A percentile compares a stretch with the other conserved stretches of the same genome.
phyloP scores from a whole-genome alignment of 2,113 vertebrate species.

The Eudorcas thomsonii region DNA sequence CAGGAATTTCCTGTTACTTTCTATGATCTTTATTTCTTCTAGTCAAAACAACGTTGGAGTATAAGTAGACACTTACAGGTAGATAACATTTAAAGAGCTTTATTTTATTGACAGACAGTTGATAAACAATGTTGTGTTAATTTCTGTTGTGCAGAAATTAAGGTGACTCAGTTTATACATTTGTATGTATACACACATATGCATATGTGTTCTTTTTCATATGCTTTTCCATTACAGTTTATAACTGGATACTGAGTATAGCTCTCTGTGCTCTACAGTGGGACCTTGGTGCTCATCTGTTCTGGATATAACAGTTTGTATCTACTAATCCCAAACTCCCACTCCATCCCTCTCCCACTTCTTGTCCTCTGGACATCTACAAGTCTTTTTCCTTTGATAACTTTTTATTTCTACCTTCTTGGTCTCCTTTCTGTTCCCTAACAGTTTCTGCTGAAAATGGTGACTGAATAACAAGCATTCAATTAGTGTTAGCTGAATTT shows the following conservation, averaged over 20 bases:
- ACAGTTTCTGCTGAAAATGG: neutral
- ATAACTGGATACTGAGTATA: neutral
- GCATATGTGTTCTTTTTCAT: neutral
- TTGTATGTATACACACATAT: neutral
- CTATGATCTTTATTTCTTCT: neutral
- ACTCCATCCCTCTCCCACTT: neutral
- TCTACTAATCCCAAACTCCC: neutral
- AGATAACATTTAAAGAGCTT: neutral
- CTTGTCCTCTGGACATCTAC: too few species aligned
- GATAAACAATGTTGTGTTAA: neutral
- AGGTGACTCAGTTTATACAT: neutral
- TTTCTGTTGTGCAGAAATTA: neutral
- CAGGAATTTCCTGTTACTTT: neutral
- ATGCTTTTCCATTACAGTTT: neutral
- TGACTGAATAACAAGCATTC: neutral
- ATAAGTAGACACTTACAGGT: neutral
- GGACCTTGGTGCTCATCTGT: neutral
- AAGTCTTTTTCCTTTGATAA: neutral
- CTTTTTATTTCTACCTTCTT: neutral
- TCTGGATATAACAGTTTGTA: neutral
- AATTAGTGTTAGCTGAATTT: neutral
- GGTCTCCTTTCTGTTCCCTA: neutral
- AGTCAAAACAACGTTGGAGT: neutral
- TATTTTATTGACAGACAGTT: neutral
- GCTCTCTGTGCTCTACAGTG: neutral